Evolutionary conservation across 2,113 vertebrate species (phyloP).

Genomic region (Hassar affinis): DNA sequence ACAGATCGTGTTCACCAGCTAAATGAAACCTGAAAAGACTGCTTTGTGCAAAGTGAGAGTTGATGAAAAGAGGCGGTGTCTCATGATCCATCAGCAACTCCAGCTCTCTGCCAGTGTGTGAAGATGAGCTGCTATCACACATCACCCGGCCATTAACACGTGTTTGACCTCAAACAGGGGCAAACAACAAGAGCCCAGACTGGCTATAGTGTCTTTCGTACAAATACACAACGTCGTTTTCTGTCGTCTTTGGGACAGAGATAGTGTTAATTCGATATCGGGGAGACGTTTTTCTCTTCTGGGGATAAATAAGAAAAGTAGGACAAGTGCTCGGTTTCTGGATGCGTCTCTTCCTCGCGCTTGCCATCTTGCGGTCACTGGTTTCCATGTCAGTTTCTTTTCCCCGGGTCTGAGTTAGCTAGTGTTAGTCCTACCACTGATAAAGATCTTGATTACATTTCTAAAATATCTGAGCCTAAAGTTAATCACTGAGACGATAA

Average conservation of each 20-base stretch:
- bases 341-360: neutral
- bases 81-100: slow-evolving; percentile 23
- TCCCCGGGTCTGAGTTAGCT: neutral
- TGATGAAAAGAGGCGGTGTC: neutral
- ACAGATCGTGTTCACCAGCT: neutral
- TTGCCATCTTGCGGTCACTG: slow-evolving; percentile 1
- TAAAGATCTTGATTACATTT: slow-evolving; percentile 1
- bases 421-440: neutral
- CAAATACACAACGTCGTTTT: slow-evolving; percentile 26
- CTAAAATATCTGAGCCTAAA: neutral
- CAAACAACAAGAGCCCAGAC: slow-evolving; percentile 10
- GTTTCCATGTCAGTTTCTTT: neutral
- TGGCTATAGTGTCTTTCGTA: neutral
- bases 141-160: slow-evolving; percentile 36
- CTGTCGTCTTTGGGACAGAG: neutral
- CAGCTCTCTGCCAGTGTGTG: neutral
- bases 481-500: slow-evolving; percentile 1
- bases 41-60: neutral
- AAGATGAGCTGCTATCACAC: slow-evolving; percentile 30
- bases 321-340: neutral
- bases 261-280: neutral
- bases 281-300: no score
- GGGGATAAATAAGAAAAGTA: neutral
- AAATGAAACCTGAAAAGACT: neutral
- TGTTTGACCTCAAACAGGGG: neutral